These are phyloP conservation scores for Pollachius pollachius DNA, from an alignment of 2,113 vertebrate genomes.

Conservation along the genomic window DNA sequence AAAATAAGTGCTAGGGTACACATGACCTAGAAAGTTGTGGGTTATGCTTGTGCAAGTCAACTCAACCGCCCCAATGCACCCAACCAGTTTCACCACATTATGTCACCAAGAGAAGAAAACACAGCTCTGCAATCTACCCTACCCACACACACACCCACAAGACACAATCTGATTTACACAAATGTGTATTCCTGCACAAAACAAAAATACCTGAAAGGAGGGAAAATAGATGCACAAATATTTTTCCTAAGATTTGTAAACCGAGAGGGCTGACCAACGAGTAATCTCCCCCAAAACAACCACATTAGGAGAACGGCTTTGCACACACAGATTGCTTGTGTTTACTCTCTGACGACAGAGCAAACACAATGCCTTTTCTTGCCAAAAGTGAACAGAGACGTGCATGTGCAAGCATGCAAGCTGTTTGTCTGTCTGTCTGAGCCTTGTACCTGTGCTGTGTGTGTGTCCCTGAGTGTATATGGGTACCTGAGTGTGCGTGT, in stretches of 20 bases:
- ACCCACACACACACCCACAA: too few relatives aligned
- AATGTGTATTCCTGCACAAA: neutral
- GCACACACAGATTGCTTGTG: slow-evolving; percentile 17
- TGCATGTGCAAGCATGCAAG: neutral
- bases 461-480: neutral
- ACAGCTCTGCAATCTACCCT: too few relatives aligned
- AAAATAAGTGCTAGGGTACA: slow-evolving; percentile 20
- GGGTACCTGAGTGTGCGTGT: neutral
- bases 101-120: neutral
- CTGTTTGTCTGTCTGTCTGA: too few relatives aligned
- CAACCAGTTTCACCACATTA: slow-evolving; percentile 43
- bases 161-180: too few relatives aligned
- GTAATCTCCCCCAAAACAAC: slow-evolving; percentile 23
- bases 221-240: neutral
- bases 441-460: too few relatives aligned
- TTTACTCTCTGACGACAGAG: slow-evolving; percentile 23
- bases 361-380: slow-evolving; percentile 23
- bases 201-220: neutral
- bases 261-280: neutral
- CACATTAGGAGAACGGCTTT: slow-evolving; percentile 12
- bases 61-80: slow-evolving; percentile 18
- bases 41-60: slow-evolving; percentile 41
- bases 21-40: slow-evolving; percentile 16
- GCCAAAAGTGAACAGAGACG: slow-evolving; percentile 24
- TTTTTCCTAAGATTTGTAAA: slow-evolving; percentile 15